phyloP scores from a whole-genome alignment of 2,888 invertebrate species.

The Coremacera marginata region DNA sequence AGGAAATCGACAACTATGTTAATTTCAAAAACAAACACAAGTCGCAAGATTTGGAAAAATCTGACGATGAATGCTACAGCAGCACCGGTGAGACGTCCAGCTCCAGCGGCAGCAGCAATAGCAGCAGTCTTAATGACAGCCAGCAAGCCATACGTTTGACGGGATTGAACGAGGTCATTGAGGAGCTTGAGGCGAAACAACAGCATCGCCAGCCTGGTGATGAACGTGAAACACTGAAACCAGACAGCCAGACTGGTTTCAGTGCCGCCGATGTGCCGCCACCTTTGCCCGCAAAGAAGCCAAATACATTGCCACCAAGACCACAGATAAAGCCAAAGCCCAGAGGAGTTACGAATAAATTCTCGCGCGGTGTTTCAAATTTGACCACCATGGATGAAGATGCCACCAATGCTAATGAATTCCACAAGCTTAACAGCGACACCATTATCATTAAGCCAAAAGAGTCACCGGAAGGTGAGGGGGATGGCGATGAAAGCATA shows the following conservation, averaged over 20 bases:
- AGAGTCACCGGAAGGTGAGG: slow-evolving; percentile 60
- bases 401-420: slow-evolving; percentile 26
- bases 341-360: slow-evolving; percentile 61
- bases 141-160: slow-evolving; percentile 59
- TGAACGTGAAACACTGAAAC: slow-evolving; percentile 57
- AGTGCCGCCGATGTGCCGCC: slow-evolving; percentile 60
- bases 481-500: slow-evolving; percentile 68
- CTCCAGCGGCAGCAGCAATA: slow-evolving; percentile 62
- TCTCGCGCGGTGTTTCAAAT: slow-evolving; percentile 68
- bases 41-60: slow-evolving; percentile 72
- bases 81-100: slow-evolving; percentile 54
- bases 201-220: slow-evolving; percentile 54
- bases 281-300: slow-evolving; percentile 68
- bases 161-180: slow-evolving; percentile 61
- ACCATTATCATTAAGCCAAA: slow-evolving; percentile 67
- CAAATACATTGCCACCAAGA: slow-evolving; percentile 68
- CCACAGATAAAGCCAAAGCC: slow-evolving; percentile 74
- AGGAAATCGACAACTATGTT: slow-evolving; percentile 82
- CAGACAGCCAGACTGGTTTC: slow-evolving; percentile 43
- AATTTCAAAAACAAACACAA: slow-evolving; percentile 80
- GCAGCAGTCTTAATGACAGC: slow-evolving; percentile 63
- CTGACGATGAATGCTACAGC: slow-evolving; percentile 70
- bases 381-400: slow-evolving; percentile 59
- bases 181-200: slow-evolving; percentile 61
- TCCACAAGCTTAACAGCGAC: slow-evolving; percentile 60